Evolutionary conservation across 2,888 invertebrate genomes (phyloP).

Genomic region (Didymodactylos carnosus): DNA sequence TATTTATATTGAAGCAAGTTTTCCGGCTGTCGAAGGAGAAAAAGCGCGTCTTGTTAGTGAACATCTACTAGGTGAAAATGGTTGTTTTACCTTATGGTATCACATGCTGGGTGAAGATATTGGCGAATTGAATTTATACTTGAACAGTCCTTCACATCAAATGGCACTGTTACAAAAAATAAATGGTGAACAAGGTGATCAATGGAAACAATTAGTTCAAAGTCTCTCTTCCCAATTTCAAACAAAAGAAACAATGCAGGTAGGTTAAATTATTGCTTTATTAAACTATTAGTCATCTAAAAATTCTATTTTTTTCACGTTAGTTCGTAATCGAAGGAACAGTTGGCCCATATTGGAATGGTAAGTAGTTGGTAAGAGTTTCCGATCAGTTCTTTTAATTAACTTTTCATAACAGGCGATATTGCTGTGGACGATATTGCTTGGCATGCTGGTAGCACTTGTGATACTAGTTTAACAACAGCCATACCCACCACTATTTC

Average conservation of each 20-base stretch:
- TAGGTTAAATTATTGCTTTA: too few species aligned
- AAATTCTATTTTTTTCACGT: neutral
- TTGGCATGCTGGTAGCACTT: neutral
- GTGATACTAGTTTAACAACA: neutral
- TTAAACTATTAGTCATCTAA: too few species aligned
- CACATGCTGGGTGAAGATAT: constrained; percentile 14
- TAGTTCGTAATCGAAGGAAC: neutral
- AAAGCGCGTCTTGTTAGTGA: constrained; percentile 21
- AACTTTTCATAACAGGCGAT: too few species aligned
- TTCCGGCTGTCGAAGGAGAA: constrained; percentile 20
- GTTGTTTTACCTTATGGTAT: constrained; percentile 14
- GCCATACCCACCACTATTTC: neutral
- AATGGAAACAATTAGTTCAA: constrained; percentile 2
- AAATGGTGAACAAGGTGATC: constrained; percentile 8
- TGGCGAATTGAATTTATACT: constrained; percentile 8
- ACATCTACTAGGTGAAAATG: constrained; percentile 13
- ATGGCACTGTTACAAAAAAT: neutral
- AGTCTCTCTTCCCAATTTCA: too few species aligned
- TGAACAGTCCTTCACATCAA: neutral
- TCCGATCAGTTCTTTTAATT: too few species aligned
- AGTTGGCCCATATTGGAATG: neutral
- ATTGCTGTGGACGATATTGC: constrained; percentile 6
- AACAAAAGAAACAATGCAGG: neutral
- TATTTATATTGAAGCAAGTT: constrained; percentile 22
- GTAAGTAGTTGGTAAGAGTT: too few species aligned